A percentile compares a stretch with the other conserved stretches of the same genome.
Evolutionary conservation across 92 coral and sea anemone genomes (phyloP).

Genomic region (Zoanthus sansibaricus): DNA sequence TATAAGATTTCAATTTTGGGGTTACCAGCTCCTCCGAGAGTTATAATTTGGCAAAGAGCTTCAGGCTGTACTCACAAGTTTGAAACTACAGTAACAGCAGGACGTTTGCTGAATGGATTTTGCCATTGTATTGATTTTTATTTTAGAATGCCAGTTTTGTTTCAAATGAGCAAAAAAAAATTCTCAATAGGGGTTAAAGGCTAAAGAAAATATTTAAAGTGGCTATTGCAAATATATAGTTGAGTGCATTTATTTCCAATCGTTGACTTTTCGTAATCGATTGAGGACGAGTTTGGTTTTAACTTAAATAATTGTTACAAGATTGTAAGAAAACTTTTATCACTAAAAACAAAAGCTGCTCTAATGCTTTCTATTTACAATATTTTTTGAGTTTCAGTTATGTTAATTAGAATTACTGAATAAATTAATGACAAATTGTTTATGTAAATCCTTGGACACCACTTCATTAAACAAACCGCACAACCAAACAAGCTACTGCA

Average conservation of each 20-base stretch:
- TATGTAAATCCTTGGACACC: no score
- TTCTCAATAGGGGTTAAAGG: background rate
- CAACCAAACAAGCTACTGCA: background rate
- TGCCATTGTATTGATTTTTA: conserved; percentile 34
- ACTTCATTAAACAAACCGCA: background rate
- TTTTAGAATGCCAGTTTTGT: conserved; percentile 28
- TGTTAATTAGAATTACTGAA: no score
- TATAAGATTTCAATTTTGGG: background rate
- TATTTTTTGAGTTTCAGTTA: background rate
- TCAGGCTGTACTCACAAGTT: background rate
- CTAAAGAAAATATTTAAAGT: background rate
- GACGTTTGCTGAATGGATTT: background rate
- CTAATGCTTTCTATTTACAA: background rate
- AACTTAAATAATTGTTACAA: background rate
- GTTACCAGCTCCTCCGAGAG: background rate
- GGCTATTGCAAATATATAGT: background rate
- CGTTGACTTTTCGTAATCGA: background rate
- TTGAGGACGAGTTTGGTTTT: background rate
- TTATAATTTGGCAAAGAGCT: background rate
- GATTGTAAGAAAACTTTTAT: background rate
- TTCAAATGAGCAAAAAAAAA: conserved; percentile 3
- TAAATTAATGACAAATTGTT: no score
- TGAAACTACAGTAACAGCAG: conserved; percentile 4
- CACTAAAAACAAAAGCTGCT: background rate
- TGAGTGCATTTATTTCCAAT: background rate